Conservation (phyloP, 1,140 invertebrate genomes). For the Drusus annulatus region DNA sequence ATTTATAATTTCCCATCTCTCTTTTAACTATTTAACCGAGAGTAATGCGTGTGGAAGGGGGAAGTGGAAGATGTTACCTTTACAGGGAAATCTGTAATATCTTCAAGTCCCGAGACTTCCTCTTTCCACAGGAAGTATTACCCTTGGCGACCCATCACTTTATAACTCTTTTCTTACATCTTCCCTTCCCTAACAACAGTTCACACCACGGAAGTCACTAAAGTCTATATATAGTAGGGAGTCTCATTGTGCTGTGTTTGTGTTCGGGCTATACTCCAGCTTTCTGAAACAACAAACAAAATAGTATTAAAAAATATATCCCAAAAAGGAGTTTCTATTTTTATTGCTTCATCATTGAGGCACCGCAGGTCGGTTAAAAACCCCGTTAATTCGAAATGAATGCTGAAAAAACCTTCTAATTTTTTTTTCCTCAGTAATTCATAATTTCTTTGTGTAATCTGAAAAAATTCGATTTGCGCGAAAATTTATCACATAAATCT, state of each 20-base stretch:
- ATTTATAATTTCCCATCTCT: conserved; percentile 32
- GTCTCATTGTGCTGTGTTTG: conserved; percentile 15
- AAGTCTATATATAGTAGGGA: conserved; percentile 14
- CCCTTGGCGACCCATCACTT: background rate
- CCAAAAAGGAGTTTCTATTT: no score
- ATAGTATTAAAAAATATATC: no score
- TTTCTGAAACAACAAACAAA: conserved; percentile 20
- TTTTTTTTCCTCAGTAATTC: no score
- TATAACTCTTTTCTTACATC: background rate
- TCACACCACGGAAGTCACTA: conserved; percentile 31
- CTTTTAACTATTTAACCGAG: conserved; percentile 3
- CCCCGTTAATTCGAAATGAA: no score
- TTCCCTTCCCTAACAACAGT: background rate
- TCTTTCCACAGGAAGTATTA: background rate
- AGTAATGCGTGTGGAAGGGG: background rate
- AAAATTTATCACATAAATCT: no score
- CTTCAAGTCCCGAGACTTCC: background rate
- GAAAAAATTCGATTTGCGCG: no score
- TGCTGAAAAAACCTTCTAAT: no score
- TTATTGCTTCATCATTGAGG: no score
- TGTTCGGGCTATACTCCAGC: background rate
- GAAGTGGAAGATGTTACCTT: conserved; percentile 8
- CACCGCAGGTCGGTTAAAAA: no score
- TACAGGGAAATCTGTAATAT: conserved; percentile 10
- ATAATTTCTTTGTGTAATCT: no score